Base-by-base conservation (phyloP, 2,888 invertebrate genomes). In the Ornithoptera alexandrae region DNA sequence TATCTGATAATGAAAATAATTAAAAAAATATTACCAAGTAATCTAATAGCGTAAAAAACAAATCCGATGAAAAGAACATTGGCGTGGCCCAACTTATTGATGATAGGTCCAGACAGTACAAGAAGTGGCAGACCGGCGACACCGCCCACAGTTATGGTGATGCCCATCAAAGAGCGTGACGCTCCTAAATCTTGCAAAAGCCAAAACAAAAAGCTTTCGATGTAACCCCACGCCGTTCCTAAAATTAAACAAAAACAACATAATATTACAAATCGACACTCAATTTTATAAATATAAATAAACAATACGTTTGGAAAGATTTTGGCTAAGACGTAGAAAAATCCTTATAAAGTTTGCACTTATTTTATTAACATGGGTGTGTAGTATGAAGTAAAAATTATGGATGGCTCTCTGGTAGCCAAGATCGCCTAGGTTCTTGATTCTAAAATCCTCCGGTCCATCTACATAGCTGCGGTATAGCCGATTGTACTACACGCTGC, bases 221-320 rank as follows among this genome's bases (percentile, higher is more conserved):
- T 95, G 86, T 95, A 96, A 56, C 96, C 96, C 96, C 96, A 96
- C n/a, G 95, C 95, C 30, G 95, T 95, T 50, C 96, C 96, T 96
- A 85, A 15, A 84, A 87, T 60, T 59, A 68, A 17, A 57, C n/a
- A 56, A 56, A 56, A 58, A 22, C 57, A n/a, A 22, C 6, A 53
- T n/a, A 53, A 2, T 6, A n/a, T n/a, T 53, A 50, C 18, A 50
- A 17, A 50, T 15, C 18, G 15, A 18, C 50, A 18, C 1, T 17
- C 15, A 10, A 39, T 7, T 7, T 50, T 50, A 50, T 50, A 17
- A 17, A 50, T 50, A 12, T 0, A 50, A 50, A 17, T 50, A 5
- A 17, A 17, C 50, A 50, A 50, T 15, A 39, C 7, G 7, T 39
- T 39, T 39, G 10, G 39, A 39, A 39, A 39, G 4, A 39, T 39